Base-by-base conservation (phyloP, 1,140 invertebrate genomes). In the Dreissena polymorpha region DNA sequence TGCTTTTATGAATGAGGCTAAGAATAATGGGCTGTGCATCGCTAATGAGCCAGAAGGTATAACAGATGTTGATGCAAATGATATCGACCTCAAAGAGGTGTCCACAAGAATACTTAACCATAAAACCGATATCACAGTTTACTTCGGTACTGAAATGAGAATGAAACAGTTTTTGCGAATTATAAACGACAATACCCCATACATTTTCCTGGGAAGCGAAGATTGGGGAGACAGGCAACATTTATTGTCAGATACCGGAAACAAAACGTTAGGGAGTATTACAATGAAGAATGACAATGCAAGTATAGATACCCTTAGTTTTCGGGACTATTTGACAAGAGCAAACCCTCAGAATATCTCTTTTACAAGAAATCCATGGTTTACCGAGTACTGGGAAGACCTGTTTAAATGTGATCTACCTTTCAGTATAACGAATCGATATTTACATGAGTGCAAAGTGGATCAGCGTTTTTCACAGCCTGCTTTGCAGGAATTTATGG, bases 161-260 rank as follows among this genome's bases (percentile, higher is more conserved):
- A 95, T 95, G 0, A 93, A 87, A 25, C 92, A 93, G 50, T 86
- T 95, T 16, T 81, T 95, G 23, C 78, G 88, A 29, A 91, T 93
- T 1, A 91, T 94, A 6, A 86, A 90, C 53, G 82, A 88, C 18
- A 77, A 78, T 14, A 79, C 86, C 16, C 73, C 84, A 21, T 96
- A 96, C 86, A 94, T 95, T 53, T 96, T 96, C 95, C 94, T 97
- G 13, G 95, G 95, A 0, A 96, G 95, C 84, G 96, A 97, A 88
- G 96, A 96, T 0, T 96, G 96, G 96, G 96, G 96, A 13, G 94
- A 95, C 74, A 95, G 96, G 87, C 93, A 74, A 7, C 70, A 86
- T 10, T 80, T 91, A 21, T 64, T 87, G 23, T 23, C 80, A 3
- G 71, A 67, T n/a, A 84, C 84, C 0, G 75, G 75, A 13, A 87